Conservation (phyloP, 2,797 vertebrate species). For the Hydrophis major region DNA sequence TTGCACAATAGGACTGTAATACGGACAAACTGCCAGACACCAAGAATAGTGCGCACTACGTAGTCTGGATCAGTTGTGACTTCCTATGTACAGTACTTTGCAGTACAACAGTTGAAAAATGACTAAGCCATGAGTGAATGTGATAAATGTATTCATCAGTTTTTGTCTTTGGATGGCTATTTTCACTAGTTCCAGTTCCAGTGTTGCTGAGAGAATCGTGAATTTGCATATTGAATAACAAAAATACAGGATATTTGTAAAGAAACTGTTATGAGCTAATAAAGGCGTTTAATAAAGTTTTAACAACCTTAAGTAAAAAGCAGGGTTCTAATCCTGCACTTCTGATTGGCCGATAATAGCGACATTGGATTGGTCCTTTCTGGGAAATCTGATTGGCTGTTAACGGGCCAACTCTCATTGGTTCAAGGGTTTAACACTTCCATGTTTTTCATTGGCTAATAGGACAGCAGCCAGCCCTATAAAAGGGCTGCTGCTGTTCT, state of each 20-base stretch:
- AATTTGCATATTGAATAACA: background rate
- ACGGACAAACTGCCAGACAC: background rate
- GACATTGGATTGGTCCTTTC: too few species aligned
- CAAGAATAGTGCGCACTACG: background rate
- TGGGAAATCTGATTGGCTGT: too few species aligned
- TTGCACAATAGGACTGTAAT: background rate
- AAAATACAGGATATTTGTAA: background rate
- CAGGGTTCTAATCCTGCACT: too few species aligned
- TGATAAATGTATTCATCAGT: background rate
- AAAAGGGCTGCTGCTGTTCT: too few species aligned
- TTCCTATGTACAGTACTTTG: background rate
- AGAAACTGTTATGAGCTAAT: background rate
- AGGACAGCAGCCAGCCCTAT: too few species aligned
- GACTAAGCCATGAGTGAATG: background rate
- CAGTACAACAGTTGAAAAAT: background rate
- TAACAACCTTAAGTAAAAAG: too few species aligned
- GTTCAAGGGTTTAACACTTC: too few species aligned
- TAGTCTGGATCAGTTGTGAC: background rate
- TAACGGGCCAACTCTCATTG: too few species aligned
- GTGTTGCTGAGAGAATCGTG: background rate
- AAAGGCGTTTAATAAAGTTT: too few species aligned
- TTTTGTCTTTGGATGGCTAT: background rate
- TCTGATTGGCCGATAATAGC: too few species aligned
- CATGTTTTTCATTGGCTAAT: too few species aligned
- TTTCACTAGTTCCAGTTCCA: background rate